Evolutionary conservation across 2,888 invertebrate species (phyloP), one percentile per base, ranked within the genome.

Genomic region (Synergus gifuensis): DNA sequence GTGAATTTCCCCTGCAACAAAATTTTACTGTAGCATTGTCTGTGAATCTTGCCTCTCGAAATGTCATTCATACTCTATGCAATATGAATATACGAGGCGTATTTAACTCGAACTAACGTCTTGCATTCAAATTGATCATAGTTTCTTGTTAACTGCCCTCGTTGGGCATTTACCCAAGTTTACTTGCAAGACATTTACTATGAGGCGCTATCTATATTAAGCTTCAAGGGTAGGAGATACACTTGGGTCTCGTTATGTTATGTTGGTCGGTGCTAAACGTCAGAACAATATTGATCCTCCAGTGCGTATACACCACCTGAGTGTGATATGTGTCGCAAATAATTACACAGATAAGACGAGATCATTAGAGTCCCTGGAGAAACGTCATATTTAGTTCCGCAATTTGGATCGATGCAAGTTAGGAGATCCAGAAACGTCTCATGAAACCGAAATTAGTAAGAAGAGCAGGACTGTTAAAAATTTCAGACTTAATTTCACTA

Each of bases 251-350:
- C 28, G 54, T 36, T 49, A 73, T 36, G n/a, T 36, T 28, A 54
- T n/a, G 49, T 49, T 36, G 49, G 28, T 16, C 49, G 73, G 16
- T 54, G 49, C 49, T 73, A 73, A 73, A 73, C 49, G 73, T 73
- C 73, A 69, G 69, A 49, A n/a, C 73, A 73, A 54, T 73, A 54
- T 54, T 49, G 73, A 73, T 73, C 73, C 36, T n/a, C n/a, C 3
- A 28, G 8, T 54, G 36, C 16, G 49, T 36, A 73, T 2, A 49
- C 28, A 54, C 28, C 73, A 73, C n/a, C 36, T 73, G 36, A 73
- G 54, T 73, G 40, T 73, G 36, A 73, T 54, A 73, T 73, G 18
- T 73, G 49, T 46, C 73, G 36, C n/a, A 73, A 73, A 73, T 73
- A 54, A 49, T 73, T 73, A 54, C 54, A 16, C n/a, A 9, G 49